A percentile compares a stretch with the other conserved stretches of the same genome.
These are phyloP conservation scores for Moxostoma hubbsi DNA, from an alignment of 2,797 vertebrate genomes.

Conservation along the genomic window DNA sequence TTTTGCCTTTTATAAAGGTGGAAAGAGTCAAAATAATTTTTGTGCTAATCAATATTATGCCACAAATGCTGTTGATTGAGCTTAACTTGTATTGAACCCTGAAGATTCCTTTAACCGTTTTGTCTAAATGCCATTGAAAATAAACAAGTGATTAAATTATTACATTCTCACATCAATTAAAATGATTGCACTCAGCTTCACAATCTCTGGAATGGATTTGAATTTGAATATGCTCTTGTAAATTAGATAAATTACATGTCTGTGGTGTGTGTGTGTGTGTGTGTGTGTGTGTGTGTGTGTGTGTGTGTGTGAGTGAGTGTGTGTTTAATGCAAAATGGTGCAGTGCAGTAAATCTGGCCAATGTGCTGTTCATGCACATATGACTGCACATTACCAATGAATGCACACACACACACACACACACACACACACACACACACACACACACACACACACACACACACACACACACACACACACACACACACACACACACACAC, in stretches of 20 bases:
- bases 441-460: not conserved
- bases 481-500: slow-evolving; percentile 20
- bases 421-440: not conserved
- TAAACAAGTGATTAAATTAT: slow-evolving; percentile 13
- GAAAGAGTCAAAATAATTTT: too few relatives aligned
- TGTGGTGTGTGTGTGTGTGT: not conserved
- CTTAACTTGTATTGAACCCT: too few relatives aligned
- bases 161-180: slow-evolving; percentile 20
- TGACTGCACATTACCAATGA: slow-evolving; percentile 38
- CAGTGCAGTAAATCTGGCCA: slow-evolving; percentile 43
- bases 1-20: too few relatives aligned
- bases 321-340: slow-evolving; percentile 34
- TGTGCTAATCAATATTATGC: too few relatives aligned
- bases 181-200: not conserved
- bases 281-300: too few relatives aligned
- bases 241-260: not conserved
- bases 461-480: too few relatives aligned
- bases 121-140: not conserved
- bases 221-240: not conserved
- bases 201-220: not conserved
- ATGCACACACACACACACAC: not conserved
- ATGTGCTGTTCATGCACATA: slow-evolving; percentile 31
- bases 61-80: too few relatives aligned
- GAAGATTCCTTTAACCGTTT: too few relatives aligned
- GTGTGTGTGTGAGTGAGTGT: not conserved